A percentile compares a stretch with the other conserved stretches of the same genome.
These are phyloP conservation scores for Thymallus thymallus DNA, from an alignment of 2,113 vertebrate genomes.

Conservation along the genomic window DNA sequence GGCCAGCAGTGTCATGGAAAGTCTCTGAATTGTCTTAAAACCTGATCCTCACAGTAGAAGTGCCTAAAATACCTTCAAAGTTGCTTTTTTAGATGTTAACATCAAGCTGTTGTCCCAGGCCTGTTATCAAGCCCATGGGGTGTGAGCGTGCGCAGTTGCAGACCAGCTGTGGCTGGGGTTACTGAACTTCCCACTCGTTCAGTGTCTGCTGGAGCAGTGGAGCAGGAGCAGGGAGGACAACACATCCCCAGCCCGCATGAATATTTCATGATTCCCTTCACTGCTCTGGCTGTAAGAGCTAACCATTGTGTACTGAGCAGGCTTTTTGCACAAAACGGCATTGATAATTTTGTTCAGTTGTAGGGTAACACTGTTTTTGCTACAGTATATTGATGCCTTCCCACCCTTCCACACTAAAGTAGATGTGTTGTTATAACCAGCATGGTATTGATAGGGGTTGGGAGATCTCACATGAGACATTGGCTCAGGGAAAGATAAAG, in stretches of 20 bases:
- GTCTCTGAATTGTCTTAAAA: not conserved
- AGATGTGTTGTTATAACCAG: slow-evolving; percentile 12
- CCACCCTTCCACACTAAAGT: not conserved
- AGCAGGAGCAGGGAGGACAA: not conserved
- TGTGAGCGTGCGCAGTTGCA: slow-evolving; percentile 11
- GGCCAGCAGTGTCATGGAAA: not conserved
- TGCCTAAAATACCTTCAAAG: not conserved
- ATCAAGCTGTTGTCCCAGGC: not conserved
- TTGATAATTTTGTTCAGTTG: slow-evolving; percentile 16
- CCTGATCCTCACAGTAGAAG: not conserved
- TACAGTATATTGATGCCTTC: slow-evolving; percentile 24
- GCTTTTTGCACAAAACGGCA: not conserved
- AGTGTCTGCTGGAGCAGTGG: slow-evolving; percentile 10
- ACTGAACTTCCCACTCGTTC: slow-evolving; percentile 11
- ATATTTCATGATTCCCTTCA: not conserved
- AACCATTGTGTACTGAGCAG: not conserved
- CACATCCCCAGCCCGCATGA: not conserved
- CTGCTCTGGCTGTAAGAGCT: not conserved
- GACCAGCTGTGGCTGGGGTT: slow-evolving; percentile 19
- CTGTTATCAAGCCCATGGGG: not conserved
- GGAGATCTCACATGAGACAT: slow-evolving; percentile 9
- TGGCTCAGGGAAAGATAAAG: slow-evolving; percentile 37
- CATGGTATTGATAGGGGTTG: slow-evolving; percentile 15
- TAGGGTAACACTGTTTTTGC: no score
- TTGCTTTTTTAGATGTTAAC: not conserved